Evolutionary conservation across 2,888 invertebrate species (phyloP).

Genomic region (Tineola bisselliella): DNA sequence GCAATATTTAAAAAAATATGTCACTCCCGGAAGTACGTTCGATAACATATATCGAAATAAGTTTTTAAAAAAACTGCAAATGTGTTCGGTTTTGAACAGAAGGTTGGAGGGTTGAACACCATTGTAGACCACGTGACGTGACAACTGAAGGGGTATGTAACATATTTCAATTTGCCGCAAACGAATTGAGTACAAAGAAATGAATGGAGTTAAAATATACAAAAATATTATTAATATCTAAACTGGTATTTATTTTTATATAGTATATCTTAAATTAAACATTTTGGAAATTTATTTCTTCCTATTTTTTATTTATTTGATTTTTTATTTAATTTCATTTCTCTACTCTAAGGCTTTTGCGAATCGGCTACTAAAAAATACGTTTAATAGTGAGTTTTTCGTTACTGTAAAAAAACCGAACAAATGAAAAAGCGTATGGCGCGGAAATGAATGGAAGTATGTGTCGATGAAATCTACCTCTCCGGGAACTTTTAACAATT

Average conservation of each 20-base stretch:
- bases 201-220: background rate
- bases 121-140: slow-evolving; percentile 9
- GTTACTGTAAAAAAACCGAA: background rate
- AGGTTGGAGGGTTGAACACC: background rate
- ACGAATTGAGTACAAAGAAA: background rate
- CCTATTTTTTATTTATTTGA: too few relatives aligned
- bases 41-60: background rate
- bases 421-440: background rate
- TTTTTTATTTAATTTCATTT: background rate
- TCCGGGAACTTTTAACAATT: background rate
- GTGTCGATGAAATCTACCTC: background rate
- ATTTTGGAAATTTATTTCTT: too few relatives aligned
- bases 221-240: too few relatives aligned
- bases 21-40: too few relatives aligned
- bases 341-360: background rate
- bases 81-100: background rate
- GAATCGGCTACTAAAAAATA: background rate
- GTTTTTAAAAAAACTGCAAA: background rate
- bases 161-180: slow-evolving; percentile 6
- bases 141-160: slow-evolving; percentile 11
- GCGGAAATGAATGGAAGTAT: background rate
- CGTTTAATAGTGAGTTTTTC: background rate
- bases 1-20: too few relatives aligned
- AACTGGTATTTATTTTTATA: too few relatives aligned
- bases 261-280: too few relatives aligned